Base-by-base conservation (phyloP, 2,888 invertebrate genomes). In the Scelioninae gen. 1 region DNA sequence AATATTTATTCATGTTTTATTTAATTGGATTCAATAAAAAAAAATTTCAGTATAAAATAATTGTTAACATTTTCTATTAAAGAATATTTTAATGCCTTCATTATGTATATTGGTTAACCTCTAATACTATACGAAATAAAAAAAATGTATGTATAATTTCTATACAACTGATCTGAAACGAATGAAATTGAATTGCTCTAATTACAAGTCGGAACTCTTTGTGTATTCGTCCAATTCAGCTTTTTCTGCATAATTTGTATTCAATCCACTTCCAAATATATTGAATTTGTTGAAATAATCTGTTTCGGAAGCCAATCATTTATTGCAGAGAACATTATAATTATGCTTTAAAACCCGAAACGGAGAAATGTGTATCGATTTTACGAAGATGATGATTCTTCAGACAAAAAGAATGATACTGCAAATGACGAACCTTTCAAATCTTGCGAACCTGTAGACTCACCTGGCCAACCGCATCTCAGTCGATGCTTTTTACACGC, bases 261-360 rank as follows among this genome's bases (percentile, higher is more conserved):
- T 82, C 82, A 47, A 60, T 72, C 29, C 43, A 45, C 43, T 34
- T 32, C 38, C 11, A 76, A 82, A 82, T 82, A 82, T 72, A 82
- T 82, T 76, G 76, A 76, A 76, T 82, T 76, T 76, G 76, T 82
- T 71, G 63, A 62, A 82, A 82, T 72, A 82, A 82, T 76, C 71
- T 47, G 71, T 72, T 72, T 47, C 53, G 40, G 31, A 43, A 23
- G 23, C 13, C 23, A 40, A 43, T 55, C 34, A 1, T 7, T 62
- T 68, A 32, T 43, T 75, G 34, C 40, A 53, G 65, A 16, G 45
- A 63, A 16, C 47, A 76, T 69, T 68, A 71, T 63, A 68, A 69
- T 40, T 53, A 65, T 51, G 51, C 31, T n/a, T 47, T 29, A 75
- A 71, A 69, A 60, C 5, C 29, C 43, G 62, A 43, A 40, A 45